Evolutionary conservation across 2,797 vertebrate genomes (phyloP).

Genomic region (Carapus acus): DNA sequence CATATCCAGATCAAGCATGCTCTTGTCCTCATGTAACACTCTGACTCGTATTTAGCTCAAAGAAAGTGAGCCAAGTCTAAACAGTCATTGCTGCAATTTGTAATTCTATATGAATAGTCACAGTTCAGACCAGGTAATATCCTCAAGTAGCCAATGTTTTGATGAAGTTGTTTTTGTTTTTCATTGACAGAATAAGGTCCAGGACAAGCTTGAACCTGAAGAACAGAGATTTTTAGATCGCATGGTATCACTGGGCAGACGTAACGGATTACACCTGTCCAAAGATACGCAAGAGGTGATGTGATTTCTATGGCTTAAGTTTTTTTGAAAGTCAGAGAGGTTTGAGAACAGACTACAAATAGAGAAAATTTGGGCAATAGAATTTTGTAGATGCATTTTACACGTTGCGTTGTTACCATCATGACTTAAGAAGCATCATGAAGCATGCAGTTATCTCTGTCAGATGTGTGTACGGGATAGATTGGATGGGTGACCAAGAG

Average conservation of each 20-base stretch:
- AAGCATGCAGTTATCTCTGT: too few relatives aligned
- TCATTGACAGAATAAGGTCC: conserved; percentile 75
- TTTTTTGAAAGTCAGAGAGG: too few relatives aligned
- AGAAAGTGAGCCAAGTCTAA: conserved; percentile 26
- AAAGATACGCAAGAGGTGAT: conserved; percentile 80
- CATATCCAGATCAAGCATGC: background rate
- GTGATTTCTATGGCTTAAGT: background rate
- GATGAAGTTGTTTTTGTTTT: background rate
- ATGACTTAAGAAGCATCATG: too few relatives aligned
- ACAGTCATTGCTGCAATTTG: conserved; percentile 1
- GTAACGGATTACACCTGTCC: conserved; percentile 88
- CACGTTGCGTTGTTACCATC: too few relatives aligned
- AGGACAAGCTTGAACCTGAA: conserved; percentile 74
- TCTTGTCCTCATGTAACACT: background rate
- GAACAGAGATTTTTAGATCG: conserved; percentile 83
- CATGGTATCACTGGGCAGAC: conserved; percentile 81
- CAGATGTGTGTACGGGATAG: too few relatives aligned
- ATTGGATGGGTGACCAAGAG: too few relatives aligned
- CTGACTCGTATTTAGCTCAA: conserved; percentile 33
- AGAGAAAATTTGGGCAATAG: too few relatives aligned
- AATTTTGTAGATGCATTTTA: too few relatives aligned
- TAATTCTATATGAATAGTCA: background rate
- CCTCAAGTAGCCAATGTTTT: background rate
- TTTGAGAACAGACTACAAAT: too few relatives aligned
- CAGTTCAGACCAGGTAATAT: background rate